Conservation (phyloP, 2,113 vertebrate species). For the Nothoprocta perdicaria region DNA sequence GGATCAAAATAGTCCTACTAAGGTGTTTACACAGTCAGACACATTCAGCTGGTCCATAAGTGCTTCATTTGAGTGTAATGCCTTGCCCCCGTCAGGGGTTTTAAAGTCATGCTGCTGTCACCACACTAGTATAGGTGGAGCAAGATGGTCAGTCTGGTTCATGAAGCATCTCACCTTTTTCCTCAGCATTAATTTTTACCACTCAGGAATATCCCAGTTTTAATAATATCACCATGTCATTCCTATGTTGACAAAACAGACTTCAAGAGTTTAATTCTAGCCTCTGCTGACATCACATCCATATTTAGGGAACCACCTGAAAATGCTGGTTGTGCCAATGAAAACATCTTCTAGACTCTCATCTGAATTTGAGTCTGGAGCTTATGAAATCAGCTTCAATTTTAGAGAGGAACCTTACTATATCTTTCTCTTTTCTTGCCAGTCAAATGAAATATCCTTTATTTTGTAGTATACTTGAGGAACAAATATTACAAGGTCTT, state of each 20-base stretch:
- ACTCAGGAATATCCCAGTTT: not conserved
- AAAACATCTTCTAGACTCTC: not conserved
- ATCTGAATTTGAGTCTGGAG: not conserved
- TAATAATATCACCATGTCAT: slow-evolving; percentile 12
- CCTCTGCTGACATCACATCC: not conserved
- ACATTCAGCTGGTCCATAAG: not conserved
- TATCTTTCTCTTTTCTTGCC: not conserved
- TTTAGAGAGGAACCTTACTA: not conserved
- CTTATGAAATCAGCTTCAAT: not conserved
- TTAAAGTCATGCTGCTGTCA: not conserved
- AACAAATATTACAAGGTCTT: not conserved
- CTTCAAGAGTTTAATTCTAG: slow-evolving; percentile 29
- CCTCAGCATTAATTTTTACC: not conserved
- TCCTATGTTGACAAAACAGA: not conserved
- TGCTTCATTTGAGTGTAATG: not conserved
- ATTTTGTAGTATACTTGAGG: not conserved
- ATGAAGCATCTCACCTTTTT: not conserved
- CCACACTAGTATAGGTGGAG: accelerated
- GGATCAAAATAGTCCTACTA: not conserved
- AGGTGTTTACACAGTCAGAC: not conserved
- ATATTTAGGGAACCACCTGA: not conserved
- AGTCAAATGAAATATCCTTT: not conserved
- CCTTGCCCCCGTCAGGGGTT: not conserved
- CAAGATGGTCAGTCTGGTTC: not conserved
- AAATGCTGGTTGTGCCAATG: not conserved